Evolutionary conservation across 2,888 invertebrate genomes (phyloP), one percentile per base, ranked within the genome.

Genomic region (Hydrotaea cyrtoneurina): DNA sequence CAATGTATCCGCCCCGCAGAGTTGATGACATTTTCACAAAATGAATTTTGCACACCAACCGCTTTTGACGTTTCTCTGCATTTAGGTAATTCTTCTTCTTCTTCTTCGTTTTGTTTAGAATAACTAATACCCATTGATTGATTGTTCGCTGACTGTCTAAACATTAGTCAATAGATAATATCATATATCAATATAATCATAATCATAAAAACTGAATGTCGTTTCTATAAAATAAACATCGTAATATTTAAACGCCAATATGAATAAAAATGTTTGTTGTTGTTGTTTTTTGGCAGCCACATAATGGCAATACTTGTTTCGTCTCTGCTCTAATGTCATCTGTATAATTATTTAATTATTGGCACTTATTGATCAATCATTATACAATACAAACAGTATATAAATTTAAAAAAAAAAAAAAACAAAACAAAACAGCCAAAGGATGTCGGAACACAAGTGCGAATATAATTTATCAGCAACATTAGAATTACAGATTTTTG

Each of bases 281-380:
- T 39, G 39, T 11, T 39, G 39, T n/a, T 31, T 7, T 31, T 31
- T 31, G 7, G 31, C 31, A 31, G 31, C 15, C 43, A 43, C 15
- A 50, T 50, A 50, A 50, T 50, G 50, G 50, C 50, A 50, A 50
- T 15, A 50, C 50, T 50, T 50, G 50, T 50, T n/a, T 50, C n/a
- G 50, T 50, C 50, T 50, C n/a, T 50, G 50, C 13, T 50, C 50
- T 50, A 50, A 50, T 50, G 50, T 50, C 50, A 50, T 50, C n/a
- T 50, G 2, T 50, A 15, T n/a, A 15, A 50, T 15, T 50, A 13
- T 50, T 50, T 50, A 50, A 50, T n/a, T n/a, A 50, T 50, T 15
- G n/a, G n/a, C 50, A 50, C 13, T 50, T 50, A 50, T 50, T 50
- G 50, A 50, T 50, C 50, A n/a, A 50, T 50, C 50, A 50, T 15